Evolutionary conservation across 2,113 vertebrate species (phyloP).

Genomic region (Tachysurus fulvidraco): DNA sequence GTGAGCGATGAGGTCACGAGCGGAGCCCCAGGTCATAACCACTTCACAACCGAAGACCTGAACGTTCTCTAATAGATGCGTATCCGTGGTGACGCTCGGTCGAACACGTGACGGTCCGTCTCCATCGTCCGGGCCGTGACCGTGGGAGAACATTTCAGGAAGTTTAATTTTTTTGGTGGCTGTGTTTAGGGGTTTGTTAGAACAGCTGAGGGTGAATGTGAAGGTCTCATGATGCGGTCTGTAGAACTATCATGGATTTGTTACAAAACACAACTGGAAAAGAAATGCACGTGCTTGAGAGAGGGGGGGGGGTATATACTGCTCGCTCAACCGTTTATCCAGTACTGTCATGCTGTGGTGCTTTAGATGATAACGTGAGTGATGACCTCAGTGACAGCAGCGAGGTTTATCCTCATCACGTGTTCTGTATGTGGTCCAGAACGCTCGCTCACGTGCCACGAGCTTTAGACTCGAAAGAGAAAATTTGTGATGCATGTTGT

Average conservation of each 20-base stretch:
- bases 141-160: neutral
- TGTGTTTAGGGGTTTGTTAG: neutral
- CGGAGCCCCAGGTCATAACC: neutral
- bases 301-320: neutral
- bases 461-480: neutral
- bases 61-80: no score
- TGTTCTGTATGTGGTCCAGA: neutral
- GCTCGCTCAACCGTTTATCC: neutral
- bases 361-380: neutral
- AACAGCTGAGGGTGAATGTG: neutral
- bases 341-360: neutral
- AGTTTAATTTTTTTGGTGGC: neutral
- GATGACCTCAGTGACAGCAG: neutral
- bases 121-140: no score
- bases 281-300: neutral
- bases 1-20: neutral
- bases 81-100: no score
- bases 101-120: no score
- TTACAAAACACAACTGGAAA: neutral
- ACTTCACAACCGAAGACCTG: no score
- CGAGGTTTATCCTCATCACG: neutral
- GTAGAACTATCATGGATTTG: neutral
- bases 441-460: neutral
- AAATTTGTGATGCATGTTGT: neutral
- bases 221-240: neutral